phyloP scores from a whole-genome alignment of 2,888 invertebrate genomes.

The Hyalella azteca region DNA sequence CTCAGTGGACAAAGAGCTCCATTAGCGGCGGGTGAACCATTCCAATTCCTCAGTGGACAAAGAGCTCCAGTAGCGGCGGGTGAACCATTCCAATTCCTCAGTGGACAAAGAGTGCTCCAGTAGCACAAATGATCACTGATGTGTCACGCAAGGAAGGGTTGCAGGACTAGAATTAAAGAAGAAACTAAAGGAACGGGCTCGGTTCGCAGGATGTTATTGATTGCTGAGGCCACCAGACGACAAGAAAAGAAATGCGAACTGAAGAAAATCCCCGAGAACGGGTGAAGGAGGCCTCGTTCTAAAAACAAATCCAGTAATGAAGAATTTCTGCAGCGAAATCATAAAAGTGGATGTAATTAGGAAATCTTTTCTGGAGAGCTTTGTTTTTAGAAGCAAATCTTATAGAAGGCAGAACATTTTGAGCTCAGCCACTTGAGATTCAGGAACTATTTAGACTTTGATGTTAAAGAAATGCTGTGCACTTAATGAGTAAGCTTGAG shows the following conservation, averaged over 20 bases:
- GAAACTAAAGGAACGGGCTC: neutral
- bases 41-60: too few species aligned
- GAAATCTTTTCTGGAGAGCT: neutral
- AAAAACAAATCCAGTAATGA: neutral
- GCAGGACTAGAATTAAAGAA: too few species aligned
- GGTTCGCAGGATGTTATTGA: conserved; percentile 14
- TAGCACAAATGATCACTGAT: neutral
- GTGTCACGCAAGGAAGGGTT: neutral
- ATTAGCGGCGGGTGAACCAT: too few species aligned
- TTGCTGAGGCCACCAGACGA: neutral
- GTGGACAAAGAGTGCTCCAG: neutral
- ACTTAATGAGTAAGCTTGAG: too few species aligned
- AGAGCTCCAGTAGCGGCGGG: neutral
- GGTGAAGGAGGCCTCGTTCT: neutral
- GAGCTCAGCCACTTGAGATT: too few species aligned
- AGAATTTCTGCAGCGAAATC: neutral
- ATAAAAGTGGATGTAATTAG: conserved; percentile 5
- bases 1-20: neutral
- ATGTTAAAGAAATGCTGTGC: too few species aligned
- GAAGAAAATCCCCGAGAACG: neutral
- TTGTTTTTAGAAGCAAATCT: neutral
- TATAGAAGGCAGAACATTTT: too few species aligned
- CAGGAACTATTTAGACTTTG: too few species aligned
- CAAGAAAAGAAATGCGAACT: neutral
- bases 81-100: neutral